Evolutionary conservation across 2,113 vertebrate genomes (phyloP).

Genomic region (Silurus meridionalis): DNA sequence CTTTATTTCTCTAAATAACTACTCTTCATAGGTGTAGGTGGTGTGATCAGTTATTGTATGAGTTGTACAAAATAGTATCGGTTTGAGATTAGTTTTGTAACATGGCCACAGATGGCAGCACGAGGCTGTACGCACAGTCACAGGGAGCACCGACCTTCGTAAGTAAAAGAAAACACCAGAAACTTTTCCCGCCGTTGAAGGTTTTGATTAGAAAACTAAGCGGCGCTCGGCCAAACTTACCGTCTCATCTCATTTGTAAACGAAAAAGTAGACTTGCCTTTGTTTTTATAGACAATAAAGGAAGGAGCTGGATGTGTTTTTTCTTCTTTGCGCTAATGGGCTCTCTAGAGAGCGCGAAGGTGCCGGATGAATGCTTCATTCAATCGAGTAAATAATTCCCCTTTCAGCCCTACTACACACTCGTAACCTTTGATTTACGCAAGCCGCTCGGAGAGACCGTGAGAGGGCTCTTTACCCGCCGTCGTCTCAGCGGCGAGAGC

Average conservation of each 20-base stretch:
- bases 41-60: neutral
- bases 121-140: no score
- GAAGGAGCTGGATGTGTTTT: neutral
- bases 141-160: no score
- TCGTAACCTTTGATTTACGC: neutral
- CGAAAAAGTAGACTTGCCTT: neutral
- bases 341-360: neutral
- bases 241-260: neutral
- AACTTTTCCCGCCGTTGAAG: neutral
- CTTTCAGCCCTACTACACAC: neutral
- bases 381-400: neutral
- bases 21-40: neutral
- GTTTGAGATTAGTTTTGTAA: no score
- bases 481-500: neutral
- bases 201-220: neutral
- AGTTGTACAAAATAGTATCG: neutral
- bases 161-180: no score
- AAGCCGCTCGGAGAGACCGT: neutral
- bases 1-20: neutral
- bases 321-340: neutral
- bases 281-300: neutral
- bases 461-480: neutral
- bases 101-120: no score
- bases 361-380: conserved; percentile 11
- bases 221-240: neutral